phyloP scores from a whole-genome alignment of 2,113 vertebrate genomes.

The Muntiacus reevesi region DNA sequence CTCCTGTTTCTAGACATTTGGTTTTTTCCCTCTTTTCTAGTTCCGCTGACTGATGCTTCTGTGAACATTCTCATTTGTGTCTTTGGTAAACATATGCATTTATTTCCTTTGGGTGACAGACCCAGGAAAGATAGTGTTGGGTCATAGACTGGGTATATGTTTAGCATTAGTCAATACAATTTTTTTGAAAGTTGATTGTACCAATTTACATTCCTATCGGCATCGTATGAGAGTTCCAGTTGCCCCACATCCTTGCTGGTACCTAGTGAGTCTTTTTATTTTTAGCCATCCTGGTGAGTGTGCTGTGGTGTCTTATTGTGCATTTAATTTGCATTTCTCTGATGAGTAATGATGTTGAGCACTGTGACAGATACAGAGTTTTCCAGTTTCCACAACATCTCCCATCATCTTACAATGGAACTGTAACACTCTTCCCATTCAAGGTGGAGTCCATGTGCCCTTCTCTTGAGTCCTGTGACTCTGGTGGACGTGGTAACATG shows the following conservation, averaged over 20 bases:
- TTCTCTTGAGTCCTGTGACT: background rate
- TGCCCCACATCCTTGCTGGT: background rate
- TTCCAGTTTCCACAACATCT: background rate
- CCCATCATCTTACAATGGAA: background rate
- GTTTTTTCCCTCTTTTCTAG: background rate
- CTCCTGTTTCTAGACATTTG: background rate
- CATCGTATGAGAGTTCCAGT: background rate
- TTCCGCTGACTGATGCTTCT: background rate
- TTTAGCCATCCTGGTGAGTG: background rate
- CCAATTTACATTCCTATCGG: background rate
- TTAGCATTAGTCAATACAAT: background rate
- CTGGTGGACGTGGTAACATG: background rate
- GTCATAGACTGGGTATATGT: background rate
- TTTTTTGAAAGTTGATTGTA: background rate
- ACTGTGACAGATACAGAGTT: background rate
- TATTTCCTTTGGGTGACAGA: background rate
- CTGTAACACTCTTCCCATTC: background rate
- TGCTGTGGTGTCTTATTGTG: background rate
- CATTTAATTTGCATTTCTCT: conserved; percentile 13
- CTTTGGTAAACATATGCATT: background rate
- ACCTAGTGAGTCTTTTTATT: background rate
- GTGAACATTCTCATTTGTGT: background rate
- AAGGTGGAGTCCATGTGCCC: background rate
- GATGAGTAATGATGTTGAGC: background rate
- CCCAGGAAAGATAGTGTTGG: background rate